Base-by-base conservation (phyloP, 2,113 vertebrate genomes). In the Clupea harengus region DNA sequence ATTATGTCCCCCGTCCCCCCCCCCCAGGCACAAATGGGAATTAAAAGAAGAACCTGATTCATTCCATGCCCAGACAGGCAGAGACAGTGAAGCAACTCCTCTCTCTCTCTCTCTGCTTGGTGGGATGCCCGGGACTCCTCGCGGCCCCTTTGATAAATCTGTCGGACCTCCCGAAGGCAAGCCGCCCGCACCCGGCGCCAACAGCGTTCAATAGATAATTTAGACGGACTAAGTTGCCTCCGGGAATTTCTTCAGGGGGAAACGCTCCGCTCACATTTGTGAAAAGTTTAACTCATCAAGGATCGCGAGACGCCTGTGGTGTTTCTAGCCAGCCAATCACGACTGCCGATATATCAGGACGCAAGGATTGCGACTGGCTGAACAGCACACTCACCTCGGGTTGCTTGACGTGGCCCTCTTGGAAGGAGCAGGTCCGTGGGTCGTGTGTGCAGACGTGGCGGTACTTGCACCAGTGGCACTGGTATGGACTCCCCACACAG, bases 381-480 rank as follows among this genome's bases (percentile, higher is more conserved):
- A 18, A 13, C 72, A 44, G 72, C 10, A 78, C 72, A 78, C 72
- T 39, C 72, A 99, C 98, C 96, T 99, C 97, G 0, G 98, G 95
- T 85, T 97, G 91, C 91, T 97, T 99, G 92, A 99, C 98, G 49
- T 96, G 93, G 82, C 98, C 98, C 89, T 99, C 98, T 91, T 97
- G 96, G 94, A 99, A 99, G 89, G 97, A 99, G 90, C 98, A 99
- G 3, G 96, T 97, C 81, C 95, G 96, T 15, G 98, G 98, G 88
- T 99, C 97, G 0, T 99, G 96, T 81, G 98, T 99, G 86, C 98
- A 99, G 88, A 98, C 94, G 0, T 99, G 98, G 49, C 97, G 96
- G 91, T 98, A 99, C 95, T 99, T 99, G 91, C 98, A 99, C 98
- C 98, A 99, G 93, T 99, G 97, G 46, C 98, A 99, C 85, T 96